A percentile compares a stretch with the other conserved stretches of the same genome.
Evolutionary conservation across 2,888 invertebrate species (phyloP).

Genomic region (Bursaphelenchus okinawaensis): DNA sequence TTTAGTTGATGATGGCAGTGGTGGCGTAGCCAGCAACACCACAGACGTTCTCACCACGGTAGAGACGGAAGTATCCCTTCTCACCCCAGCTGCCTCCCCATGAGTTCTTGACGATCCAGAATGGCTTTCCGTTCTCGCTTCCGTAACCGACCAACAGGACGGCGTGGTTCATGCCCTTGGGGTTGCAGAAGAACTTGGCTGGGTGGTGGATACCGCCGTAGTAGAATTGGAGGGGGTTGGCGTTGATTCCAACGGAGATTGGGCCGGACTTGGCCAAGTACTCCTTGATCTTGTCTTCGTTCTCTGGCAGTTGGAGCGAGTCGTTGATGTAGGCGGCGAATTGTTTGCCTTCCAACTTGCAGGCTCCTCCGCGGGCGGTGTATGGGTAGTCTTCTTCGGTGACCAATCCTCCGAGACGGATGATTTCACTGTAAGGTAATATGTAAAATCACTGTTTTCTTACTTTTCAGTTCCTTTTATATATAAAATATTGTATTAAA

Average conservation of each 20-base stretch:
- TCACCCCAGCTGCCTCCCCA: constrained; percentile 16
- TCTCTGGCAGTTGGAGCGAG: constrained; percentile 28
- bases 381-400: constrained; percentile 59
- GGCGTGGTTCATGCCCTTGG: constrained; percentile 6
- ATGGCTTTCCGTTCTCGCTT: neutral
- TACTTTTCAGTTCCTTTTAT: too few species aligned
- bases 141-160: constrained; percentile 15
- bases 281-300: constrained; percentile 60
- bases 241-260: neutral
- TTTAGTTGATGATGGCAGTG: neutral
- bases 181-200: neutral
- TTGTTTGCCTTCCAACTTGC: constrained; percentile 8
- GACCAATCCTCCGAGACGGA: constrained; percentile 12
- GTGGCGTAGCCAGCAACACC: constrained; percentile 4
- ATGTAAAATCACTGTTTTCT: too few species aligned
- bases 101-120: constrained; percentile 18
- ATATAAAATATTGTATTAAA: too few species aligned
- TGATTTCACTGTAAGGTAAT: constrained; percentile 3
- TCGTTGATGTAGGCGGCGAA: constrained; percentile 9
- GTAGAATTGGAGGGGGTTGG: neutral
- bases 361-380: constrained; percentile 35
- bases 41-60: constrained; percentile 11
- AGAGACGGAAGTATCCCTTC: constrained; percentile 15
- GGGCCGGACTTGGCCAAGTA: neutral
- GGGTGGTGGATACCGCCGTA: neutral